Base-by-base conservation (phyloP, 2,113 vertebrate genomes). In the Oplegnathus fasciatus region DNA sequence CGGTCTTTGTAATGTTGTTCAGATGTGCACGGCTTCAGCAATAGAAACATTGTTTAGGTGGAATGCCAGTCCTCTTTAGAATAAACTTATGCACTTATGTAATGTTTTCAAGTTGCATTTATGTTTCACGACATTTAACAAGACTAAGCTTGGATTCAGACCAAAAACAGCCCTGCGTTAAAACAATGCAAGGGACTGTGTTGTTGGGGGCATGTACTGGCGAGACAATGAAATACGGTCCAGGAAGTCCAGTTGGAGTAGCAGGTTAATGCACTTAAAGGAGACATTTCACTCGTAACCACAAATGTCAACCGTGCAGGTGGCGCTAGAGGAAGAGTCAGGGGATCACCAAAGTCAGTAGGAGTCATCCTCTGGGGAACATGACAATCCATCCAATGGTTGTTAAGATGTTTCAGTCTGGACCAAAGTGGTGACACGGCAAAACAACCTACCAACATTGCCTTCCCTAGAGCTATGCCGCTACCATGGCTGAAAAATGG, bases 1-100 rank as follows among this genome's bases (percentile, higher is more conserved):
- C 40, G 9, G 67, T 44, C 72, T 83, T 70, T 80, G 57, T 79
- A 90, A 89, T 77, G 52, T 62, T 75, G 44, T 67, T 85, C 86
- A 80, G 78, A 86, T 90, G 60, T 81, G 67, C 67, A 24, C 65
- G 52, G 32, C 50, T 40, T 60, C 32, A 77, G 60, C 24, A 77
- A 71, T 74, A 73, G 64, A 72, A 85, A 62, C 66, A 57, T 48
- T 82, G 58, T 78, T 61, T 24, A 32, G 74, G 15, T 30, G n/a
- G 30, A 67, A 67, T 48, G 9, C 9, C 42, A 61, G 54, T 28
- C 4, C 58, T 64, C 50, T 30, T 52, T 42, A 64, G 32, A 62
- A 26, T 55, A n/a, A 30, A 46, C 26, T 44, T 48, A 5, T 60
- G 34, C 15, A 44, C 44, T 61, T 30, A 9, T 24, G 26, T 46